Base-by-base conservation (phyloP, 2,888 invertebrate species). In the Thumatha senex region DNA sequence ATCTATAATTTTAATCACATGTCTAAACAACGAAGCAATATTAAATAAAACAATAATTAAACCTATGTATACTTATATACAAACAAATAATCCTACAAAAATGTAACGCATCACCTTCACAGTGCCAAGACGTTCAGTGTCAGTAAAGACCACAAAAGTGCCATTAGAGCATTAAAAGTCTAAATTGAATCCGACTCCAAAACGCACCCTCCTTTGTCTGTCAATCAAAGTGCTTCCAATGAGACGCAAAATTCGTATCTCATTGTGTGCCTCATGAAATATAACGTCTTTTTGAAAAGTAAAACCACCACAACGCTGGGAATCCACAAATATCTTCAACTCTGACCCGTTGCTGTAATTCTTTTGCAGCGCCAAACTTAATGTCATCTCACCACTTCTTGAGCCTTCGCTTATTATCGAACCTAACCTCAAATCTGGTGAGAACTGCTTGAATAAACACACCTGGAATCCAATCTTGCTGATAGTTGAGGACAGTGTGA, bases 51-150 rank as follows among this genome's bases (percentile, higher is more conserved):
- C 74, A 74, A 70, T 84, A 83, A 79, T 82, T 89, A 88, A 90
- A 89, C 76, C 81, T 89, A 90, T 90, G 90, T 90, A 90, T 89
- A 90, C 90, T 90, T 90, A 90, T 83, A 82, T 87, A 90, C 85
- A 90, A 89, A 89, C 56, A 78, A 80, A 87, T 84, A 88, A 69
- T 73, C 77, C 78, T 88, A 89, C 72, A 87, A 87, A 84, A 74
- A 58, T 59, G 51, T 56, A 52, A 58, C 45, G 46, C 56, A 40
- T 18, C 54, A 55, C 52, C 54, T 53, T 43, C 54, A 56, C 51
- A 51, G 18, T 35, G 48, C 33, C 56, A 68, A 65, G 72, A 68
- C 62, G 51, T 53, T 55, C 47, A 59, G 46, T 41, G 41, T 40
- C 39, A 50, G 42, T n/a, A 46, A 50, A 38, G 29, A 42, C 43